Evolutionary conservation across 2,113 vertebrate species (phyloP).

Genomic region (Spermophilus dauricus): DNA sequence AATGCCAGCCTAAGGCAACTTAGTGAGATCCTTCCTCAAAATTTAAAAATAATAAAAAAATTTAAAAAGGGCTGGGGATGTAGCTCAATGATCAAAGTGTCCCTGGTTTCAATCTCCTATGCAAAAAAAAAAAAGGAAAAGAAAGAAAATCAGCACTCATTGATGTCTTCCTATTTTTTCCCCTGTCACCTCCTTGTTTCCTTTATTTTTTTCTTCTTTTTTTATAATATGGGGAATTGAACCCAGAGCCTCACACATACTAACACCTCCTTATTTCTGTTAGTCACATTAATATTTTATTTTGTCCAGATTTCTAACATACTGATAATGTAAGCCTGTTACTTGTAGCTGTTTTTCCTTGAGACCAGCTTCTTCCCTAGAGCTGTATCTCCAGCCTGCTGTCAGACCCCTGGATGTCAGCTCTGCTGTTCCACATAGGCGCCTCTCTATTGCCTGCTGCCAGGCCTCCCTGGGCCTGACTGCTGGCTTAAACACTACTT

Average conservation of each 20-base stretch:
- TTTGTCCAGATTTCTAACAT: conserved; percentile 27
- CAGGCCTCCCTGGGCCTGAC: background rate
- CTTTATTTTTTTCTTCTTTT: too few relatives aligned
- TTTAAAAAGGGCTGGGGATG: too few relatives aligned
- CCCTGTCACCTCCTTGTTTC: background rate
- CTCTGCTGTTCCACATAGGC: background rate
- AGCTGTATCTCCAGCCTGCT: background rate
- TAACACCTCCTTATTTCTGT: conserved; percentile 19
- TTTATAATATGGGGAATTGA: background rate
- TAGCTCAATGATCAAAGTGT: too few relatives aligned
- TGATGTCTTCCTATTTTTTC: conserved; percentile 30
- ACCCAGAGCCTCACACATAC: background rate
- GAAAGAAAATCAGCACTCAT: background rate
- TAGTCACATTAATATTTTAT: conserved; percentile 7
- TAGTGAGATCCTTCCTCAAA: too few relatives aligned
- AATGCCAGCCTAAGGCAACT: too few relatives aligned
- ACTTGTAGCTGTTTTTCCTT: background rate
- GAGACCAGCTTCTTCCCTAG: background rate
- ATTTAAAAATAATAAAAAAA: too few relatives aligned
- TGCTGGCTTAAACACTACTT: background rate
- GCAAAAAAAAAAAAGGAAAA: too few relatives aligned
- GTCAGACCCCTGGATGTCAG: background rate
- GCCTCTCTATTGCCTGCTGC: background rate
- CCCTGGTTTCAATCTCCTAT: too few relatives aligned
- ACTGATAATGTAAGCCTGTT: background rate